Conservation (phyloP, 2,797 vertebrate genomes). For the Botia almorhae region DNA sequence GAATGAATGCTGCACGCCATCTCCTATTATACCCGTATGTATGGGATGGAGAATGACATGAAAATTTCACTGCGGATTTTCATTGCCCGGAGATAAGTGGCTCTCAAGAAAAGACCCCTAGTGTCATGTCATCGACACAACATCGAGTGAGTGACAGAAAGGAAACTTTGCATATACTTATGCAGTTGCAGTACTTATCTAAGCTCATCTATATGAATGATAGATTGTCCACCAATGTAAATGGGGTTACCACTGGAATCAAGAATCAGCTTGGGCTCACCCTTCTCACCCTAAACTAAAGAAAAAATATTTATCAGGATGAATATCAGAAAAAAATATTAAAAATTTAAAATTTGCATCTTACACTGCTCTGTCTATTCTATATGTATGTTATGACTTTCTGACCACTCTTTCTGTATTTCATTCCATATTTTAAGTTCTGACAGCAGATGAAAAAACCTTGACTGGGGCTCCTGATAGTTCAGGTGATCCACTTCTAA, state of each 20-base stretch:
- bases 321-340: neutral
- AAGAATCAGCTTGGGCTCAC: constrained; percentile 82
- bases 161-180: too few species aligned
- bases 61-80: too few species aligned
- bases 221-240: constrained; percentile 63
- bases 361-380: neutral
- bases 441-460: constrained; percentile 67
- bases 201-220: neutral
- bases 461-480: constrained; percentile 79
- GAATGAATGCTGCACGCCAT: too few species aligned
- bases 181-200: neutral
- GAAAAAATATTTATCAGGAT: neutral
- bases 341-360: neutral
- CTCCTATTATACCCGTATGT: too few species aligned
- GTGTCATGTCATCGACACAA: too few species aligned
- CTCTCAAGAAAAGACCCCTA: too few species aligned
- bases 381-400: too few species aligned
- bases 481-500: constrained; percentile 84
- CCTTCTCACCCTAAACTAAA: constrained; percentile 85
- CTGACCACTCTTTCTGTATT: neutral
- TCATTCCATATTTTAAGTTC: neutral
- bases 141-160: too few species aligned
- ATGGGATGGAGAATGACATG: too few species aligned
- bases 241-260: constrained; percentile 73
- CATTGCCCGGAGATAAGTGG: too few species aligned